Conservation (phyloP, 2,797 vertebrate genomes). For the Peromyscus melanophrys region DNA sequence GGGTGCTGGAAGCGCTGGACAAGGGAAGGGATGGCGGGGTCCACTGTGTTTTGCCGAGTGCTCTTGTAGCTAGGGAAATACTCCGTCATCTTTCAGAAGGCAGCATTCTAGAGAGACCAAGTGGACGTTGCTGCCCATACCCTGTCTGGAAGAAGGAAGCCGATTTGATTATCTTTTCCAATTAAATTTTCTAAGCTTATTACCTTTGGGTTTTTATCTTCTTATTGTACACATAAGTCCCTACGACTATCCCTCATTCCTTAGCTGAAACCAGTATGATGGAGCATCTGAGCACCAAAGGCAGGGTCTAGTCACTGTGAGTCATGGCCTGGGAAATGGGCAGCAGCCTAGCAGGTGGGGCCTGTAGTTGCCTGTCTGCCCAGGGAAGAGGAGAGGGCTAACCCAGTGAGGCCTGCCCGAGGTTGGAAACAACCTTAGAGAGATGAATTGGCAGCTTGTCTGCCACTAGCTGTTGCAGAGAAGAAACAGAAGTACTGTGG, state of each 20-base stretch:
- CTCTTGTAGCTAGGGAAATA: background rate
- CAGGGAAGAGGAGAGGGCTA: too few relatives aligned
- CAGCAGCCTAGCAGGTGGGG: background rate
- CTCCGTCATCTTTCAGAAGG: background rate
- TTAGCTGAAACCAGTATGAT: background rate
- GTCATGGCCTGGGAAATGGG: too few relatives aligned
- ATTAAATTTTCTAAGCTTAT: conserved; percentile 38
- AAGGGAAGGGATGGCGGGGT: too few relatives aligned
- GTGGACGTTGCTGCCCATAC: background rate
- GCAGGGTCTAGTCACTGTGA: too few relatives aligned
- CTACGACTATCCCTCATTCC: background rate
- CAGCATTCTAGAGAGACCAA: background rate
- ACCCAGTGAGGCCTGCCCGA: background rate
- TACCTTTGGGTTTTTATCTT: background rate
- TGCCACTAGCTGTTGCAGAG: background rate
- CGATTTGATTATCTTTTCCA: conserved; percentile 17
- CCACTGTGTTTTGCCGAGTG: rapidly evolving
- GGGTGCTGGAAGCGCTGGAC: background rate
- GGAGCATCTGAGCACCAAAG: background rate
- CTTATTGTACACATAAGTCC: background rate
- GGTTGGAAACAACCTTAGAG: background rate
- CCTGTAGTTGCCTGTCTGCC: too few relatives aligned
- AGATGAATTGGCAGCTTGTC: rapidly evolving
- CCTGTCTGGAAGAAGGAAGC: background rate
- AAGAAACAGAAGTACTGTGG: too few relatives aligned